Evolutionary conservation across 2,888 invertebrate species (phyloP), one percentile per base, ranked within the genome.

Genomic region (Pristionchus arcanus): DNA sequence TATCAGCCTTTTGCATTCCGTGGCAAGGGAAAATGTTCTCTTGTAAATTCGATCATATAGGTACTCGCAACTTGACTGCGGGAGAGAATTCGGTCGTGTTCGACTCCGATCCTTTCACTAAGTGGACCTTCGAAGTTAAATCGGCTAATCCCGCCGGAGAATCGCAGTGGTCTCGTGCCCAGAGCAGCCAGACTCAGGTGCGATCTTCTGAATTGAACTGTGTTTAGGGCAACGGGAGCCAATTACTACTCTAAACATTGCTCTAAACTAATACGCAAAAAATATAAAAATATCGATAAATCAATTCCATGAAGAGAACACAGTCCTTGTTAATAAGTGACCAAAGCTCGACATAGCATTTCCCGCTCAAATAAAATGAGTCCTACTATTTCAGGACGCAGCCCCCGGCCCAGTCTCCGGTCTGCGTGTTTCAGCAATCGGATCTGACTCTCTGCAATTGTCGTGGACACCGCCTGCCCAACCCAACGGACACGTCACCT

Each of bases 41-140:
- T 49, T 49, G 0, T 49, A 13, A 49, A 49, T 49, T 49, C 13
- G 42, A 49, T 49, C 42, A 31, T 37, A 55, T 19, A 85, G 94
- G 94, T 25, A 92, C 90, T 87, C 91, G 91, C 55, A 95, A 95
- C 87, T 86, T 94, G 90, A 95, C 94, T 13, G 91, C 92, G 37
- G 93, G 93, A 55, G 94, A 94, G 89, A 93, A 92, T 87, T 90
- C 91, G 31, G 94, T 93, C 77, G 91, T 94, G 42, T 95, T 95
- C 90, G 94, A 94, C 89, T 95, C 95, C 9, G 93, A 94, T 90
- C 95, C 95, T 16, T 94, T 91, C 91, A 94, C 95, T 13, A 92
- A 93, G 90, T 95, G 95, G 95, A 92, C 91, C 31, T 94, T 95
- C 90, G 93, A 94, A 85, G 94, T 95, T 21, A 94, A 94, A 87